Percentiles rank a stretch among this genome's conserved stretches.
Evolutionary conservation across 2,797 vertebrate species (phyloP).

Genomic region (Avahi laniger): DNA sequence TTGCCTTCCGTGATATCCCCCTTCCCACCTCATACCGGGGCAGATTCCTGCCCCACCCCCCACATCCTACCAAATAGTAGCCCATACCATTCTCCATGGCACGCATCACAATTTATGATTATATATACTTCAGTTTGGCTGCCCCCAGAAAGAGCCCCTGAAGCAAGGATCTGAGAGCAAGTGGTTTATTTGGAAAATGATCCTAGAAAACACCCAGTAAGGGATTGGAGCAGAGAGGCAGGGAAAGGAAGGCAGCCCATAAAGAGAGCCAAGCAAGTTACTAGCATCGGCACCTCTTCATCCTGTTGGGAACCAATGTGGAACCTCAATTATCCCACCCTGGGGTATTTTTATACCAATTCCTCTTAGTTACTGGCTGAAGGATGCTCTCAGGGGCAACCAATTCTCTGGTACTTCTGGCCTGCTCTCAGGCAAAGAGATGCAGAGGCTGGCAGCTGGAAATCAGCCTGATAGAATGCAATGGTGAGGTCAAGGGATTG

Average conservation of each 20-base stretch:
- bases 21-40: neutral
- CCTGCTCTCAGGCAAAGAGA: neutral
- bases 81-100: neutral
- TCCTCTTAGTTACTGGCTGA: neutral
- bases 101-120: neutral
- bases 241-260: neutral
- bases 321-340: neutral
- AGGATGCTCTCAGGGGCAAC: neutral
- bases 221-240: neutral
- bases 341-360: neutral
- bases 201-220: conserved; percentile 10
- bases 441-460: neutral
- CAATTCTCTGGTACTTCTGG: neutral
- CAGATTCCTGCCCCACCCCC: neutral
- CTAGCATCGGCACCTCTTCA: neutral
- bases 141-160: neutral
- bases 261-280: neutral
- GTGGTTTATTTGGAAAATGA: neutral
- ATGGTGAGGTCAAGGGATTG: neutral
- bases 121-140: neutral
- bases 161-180: neutral
- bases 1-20: neutral
- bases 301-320: neutral
- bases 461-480: neutral
- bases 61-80: neutral